phyloP scores from a whole-genome alignment of 2,888 invertebrate species.

The Chrysolina americana region DNA sequence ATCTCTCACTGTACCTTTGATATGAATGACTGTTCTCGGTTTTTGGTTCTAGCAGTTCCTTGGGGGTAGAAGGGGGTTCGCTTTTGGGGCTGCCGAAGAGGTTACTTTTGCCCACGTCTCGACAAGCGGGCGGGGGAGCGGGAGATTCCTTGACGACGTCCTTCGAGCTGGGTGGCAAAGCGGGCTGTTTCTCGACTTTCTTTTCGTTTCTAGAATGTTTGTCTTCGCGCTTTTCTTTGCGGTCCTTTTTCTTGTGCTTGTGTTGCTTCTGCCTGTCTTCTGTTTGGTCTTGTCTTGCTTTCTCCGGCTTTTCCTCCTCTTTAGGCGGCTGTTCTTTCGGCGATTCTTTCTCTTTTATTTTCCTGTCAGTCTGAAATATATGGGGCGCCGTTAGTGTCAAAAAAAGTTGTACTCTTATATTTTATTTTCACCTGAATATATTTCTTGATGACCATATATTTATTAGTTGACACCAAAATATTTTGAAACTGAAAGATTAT shows the following conservation, averaged over 20 bases:
- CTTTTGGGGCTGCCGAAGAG: constrained; percentile 56
- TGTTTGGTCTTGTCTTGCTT: constrained; percentile 59
- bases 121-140: constrained; percentile 36
- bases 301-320: constrained; percentile 61
- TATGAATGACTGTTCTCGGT: constrained; percentile 41
- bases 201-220: constrained; percentile 66
- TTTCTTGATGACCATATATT: too few species aligned
- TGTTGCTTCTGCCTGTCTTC: constrained; percentile 69
- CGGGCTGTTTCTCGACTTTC: constrained; percentile 47
- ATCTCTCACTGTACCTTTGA: constrained; percentile 21
- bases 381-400: too few species aligned
- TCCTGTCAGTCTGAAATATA: constrained; percentile 70
- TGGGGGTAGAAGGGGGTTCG: constrained; percentile 50
- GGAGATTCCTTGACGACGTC: constrained; percentile 35
- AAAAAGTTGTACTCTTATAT: too few species aligned
- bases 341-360: constrained; percentile 72
- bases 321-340: constrained; percentile 58
- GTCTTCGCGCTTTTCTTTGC: constrained; percentile 74
- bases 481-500: too few species aligned
- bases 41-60: constrained; percentile 45
- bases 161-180: constrained; percentile 22
- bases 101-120: constrained; percentile 56
- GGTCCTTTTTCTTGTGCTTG: constrained; percentile 72
- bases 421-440: too few species aligned
- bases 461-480: too few species aligned